A percentile compares a stretch with the other conserved stretches of the same genome.
phyloP scores from a whole-genome alignment of 2,113 vertebrate genomes.

The Taxidea taxus region DNA sequence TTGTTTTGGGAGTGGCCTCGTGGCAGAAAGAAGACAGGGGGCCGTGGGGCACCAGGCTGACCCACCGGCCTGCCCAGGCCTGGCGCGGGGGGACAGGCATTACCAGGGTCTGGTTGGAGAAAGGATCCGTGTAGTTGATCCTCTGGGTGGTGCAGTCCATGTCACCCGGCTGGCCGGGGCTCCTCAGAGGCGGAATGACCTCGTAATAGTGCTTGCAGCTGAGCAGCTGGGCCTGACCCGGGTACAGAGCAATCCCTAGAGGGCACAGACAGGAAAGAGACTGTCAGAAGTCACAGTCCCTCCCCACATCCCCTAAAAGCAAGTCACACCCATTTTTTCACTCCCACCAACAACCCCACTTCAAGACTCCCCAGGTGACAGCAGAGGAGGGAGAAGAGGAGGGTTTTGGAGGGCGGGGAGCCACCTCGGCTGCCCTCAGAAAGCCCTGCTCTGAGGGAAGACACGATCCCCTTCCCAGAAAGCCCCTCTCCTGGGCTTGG shows the following conservation, averaged over 20 bases:
- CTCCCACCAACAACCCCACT: background rate
- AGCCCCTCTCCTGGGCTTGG: background rate
- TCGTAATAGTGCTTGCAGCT: conserved; percentile 95
- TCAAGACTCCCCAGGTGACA: background rate
- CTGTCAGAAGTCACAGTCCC: background rate
- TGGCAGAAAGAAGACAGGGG: background rate
- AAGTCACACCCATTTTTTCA: background rate
- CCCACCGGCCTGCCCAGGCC: background rate
- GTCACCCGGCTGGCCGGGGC: conserved; percentile 85
- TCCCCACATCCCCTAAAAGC: background rate
- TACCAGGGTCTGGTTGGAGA: conserved; percentile 91
- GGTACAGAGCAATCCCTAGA: conserved; percentile 94
- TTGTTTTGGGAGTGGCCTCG: background rate
- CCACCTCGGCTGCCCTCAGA: background rate
- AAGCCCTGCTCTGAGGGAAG: accelerated
- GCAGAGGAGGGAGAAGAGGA: background rate
- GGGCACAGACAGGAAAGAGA: background rate
- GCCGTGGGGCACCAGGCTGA: background rate
- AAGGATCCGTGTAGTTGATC: conserved; percentile 92
- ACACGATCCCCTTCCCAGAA: accelerated
- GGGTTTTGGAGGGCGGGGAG: background rate
- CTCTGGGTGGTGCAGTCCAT: conserved; percentile 85
- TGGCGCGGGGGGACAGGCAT: background rate
- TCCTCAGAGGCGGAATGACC: conserved; percentile 88
- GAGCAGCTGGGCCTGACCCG: conserved; percentile 89